Evolutionary conservation across 2,888 invertebrate genomes (phyloP).

Genomic region (Drosophila nigritarsus): DNA sequence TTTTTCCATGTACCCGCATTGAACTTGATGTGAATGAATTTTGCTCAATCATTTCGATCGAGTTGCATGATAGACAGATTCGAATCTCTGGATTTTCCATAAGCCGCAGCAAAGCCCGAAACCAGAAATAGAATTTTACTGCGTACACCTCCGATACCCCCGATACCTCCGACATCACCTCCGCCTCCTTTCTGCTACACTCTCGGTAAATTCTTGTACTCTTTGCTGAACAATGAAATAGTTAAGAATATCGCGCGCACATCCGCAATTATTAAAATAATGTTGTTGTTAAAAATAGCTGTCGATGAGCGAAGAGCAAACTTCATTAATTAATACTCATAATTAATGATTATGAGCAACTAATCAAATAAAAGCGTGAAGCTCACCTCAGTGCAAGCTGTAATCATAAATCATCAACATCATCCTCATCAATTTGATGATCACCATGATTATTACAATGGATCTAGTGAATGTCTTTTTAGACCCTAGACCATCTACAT

Average conservation of each 20-base stretch:
- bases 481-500: slow-evolving; percentile 7
- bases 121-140: slow-evolving; percentile 11
- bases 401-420: slow-evolving; percentile 35
- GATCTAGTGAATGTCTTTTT: slow-evolving; percentile 31
- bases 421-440: neutral
- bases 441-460: neutral
- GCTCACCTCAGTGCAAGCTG: slow-evolving; percentile 20
- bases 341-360: slow-evolving; percentile 77
- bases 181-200: neutral
- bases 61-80: slow-evolving; percentile 15
- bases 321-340: slow-evolving; percentile 68
- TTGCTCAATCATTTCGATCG: slow-evolving; percentile 32
- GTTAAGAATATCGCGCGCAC: slow-evolving; percentile 50
- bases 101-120: neutral
- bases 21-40: neutral
- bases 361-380: slow-evolving; percentile 76
- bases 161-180: neutral
- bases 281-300: slow-evolving; percentile 47
- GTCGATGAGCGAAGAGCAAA: slow-evolving; percentile 43
- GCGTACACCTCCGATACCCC: neutral
- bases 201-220: neutral
- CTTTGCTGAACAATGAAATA: slow-evolving; percentile 36
- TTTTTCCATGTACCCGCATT: slow-evolving; percentile 1
- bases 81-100: slow-evolving; percentile 33
- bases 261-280: slow-evolving; percentile 75